A percentile compares a stretch with the other conserved stretches of the same genome.
Evolutionary conservation across 2,888 invertebrate genomes (phyloP).

Genomic region (Coenonympha glycerion): DNA sequence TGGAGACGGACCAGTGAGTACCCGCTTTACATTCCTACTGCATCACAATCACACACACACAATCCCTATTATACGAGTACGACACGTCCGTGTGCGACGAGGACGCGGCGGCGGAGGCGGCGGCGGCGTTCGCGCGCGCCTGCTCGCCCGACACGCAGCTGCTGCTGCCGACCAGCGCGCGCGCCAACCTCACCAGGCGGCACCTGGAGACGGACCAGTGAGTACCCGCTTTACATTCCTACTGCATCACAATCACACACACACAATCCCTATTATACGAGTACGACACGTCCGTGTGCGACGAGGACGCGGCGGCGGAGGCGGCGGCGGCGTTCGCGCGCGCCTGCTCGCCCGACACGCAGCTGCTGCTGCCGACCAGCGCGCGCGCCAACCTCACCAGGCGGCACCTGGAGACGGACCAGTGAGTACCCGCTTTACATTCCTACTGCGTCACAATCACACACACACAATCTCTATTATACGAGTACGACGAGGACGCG

Average conservation of each 20-base stretch:
- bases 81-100: slow-evolving; percentile 77
- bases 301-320: slow-evolving; percentile 67
- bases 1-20: slow-evolving; percentile 87
- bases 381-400: slow-evolving; percentile 75
- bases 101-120: slow-evolving; percentile 67
- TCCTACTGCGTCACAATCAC: too few species aligned
- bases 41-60: too few species aligned
- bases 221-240: slow-evolving; percentile 46
- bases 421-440: slow-evolving; percentile 75
- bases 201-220: slow-evolving; percentile 85
- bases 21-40: not conserved
- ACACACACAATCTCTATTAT: too few species aligned
- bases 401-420: slow-evolving; percentile 80
- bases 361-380: slow-evolving; percentile 82
- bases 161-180: slow-evolving; percentile 80
- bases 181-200: slow-evolving; percentile 68
- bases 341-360: slow-evolving; percentile 91
- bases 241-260: too few species aligned
- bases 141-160: slow-evolving; percentile 93
- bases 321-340: slow-evolving; percentile 85
- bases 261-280: too few species aligned
- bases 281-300: slow-evolving; percentile 80
- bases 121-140: slow-evolving; percentile 87
- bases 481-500: slow-evolving; percentile 80
- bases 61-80: too few species aligned